Evolutionary conservation across 2,888 invertebrate genomes (phyloP).

Genomic region (Erpobdella octoculata): DNA sequence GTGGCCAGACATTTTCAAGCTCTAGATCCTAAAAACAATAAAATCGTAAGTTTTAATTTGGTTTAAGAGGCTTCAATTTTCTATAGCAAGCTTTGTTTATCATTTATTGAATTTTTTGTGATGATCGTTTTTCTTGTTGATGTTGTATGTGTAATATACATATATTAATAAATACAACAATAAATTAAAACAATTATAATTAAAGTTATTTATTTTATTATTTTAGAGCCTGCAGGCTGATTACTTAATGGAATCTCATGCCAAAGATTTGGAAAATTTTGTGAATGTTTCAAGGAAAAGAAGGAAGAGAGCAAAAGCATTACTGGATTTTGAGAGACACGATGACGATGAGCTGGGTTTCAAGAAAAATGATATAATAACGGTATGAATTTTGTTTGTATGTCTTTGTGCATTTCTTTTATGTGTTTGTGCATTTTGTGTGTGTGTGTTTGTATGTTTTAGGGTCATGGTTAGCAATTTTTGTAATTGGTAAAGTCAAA

Average conservation of each 20-base stretch:
- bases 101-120: neutral
- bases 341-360: conserved; percentile 98
- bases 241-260: conserved; percentile 89
- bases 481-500: neutral
- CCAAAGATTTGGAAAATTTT: conserved; percentile 84
- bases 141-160: neutral
- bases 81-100: neutral
- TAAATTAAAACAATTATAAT: neutral
- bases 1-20: conserved; percentile 88
- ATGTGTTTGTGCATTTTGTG: neutral
- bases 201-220: neutral
- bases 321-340: conserved; percentile 91
- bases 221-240: conserved; percentile 68
- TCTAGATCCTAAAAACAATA: conserved; percentile 70
- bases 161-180: neutral
- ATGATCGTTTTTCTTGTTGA: neutral
- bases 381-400: conserved; percentile 57
- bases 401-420: neutral
- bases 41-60: conserved; percentile 49
- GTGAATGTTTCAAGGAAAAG: conserved; percentile 65
- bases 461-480: too few relatives aligned
- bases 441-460: neutral
- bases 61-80: neutral
- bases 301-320: conserved; percentile 82
- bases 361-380: conserved; percentile 94